phyloP scores from a whole-genome alignment of 2,113 vertebrate genomes.

The Eulemur macaco region DNA sequence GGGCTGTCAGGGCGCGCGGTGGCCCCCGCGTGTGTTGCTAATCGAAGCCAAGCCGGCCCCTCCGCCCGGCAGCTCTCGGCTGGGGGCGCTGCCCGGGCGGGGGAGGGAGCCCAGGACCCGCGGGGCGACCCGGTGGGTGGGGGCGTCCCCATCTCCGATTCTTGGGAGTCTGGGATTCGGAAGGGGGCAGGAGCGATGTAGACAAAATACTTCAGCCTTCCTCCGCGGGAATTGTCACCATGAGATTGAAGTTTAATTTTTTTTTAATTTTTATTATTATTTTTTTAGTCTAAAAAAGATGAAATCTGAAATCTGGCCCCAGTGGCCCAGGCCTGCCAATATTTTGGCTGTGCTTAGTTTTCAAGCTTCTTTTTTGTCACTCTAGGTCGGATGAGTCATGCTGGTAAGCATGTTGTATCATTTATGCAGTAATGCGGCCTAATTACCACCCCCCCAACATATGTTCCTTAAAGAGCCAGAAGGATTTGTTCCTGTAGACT shows the following conservation, averaged over 20 bases:
- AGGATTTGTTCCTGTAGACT: constrained; percentile 83
- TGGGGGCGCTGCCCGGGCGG: not conserved
- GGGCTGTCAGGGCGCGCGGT: not conserved
- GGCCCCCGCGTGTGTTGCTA: constrained; percentile 47
- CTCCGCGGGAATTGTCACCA: constrained; percentile 74
- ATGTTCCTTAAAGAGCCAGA: constrained; percentile 82
- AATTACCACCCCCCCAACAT: constrained; percentile 80
- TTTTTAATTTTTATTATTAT: not conserved
- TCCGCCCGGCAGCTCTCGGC: not conserved
- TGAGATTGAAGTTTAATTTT: constrained; percentile 49
- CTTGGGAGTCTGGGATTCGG: not conserved
- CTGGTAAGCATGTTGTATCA: constrained; percentile 83
- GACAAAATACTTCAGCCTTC: constrained; percentile 77
- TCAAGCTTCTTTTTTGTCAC: constrained; percentile 80
- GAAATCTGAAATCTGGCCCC: constrained; percentile 79
- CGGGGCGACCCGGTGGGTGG: not conserved
- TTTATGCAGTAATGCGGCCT: constrained; percentile 81
- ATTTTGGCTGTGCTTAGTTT: constrained; percentile 79
- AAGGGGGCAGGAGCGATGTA: constrained; percentile 31
- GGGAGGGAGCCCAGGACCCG: not conserved
- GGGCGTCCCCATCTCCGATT: not conserved
- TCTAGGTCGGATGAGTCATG: constrained; percentile 81
- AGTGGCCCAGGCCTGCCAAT: constrained; percentile 71
- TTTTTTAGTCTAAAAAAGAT: constrained; percentile 64
- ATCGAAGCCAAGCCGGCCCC: not conserved